Percentiles rank a stretch among this genome's conserved stretches.
These are phyloP conservation scores for Gadus chalcogrammus DNA, from an alignment of 2,113 vertebrate species.

Conservation along the genomic window DNA sequence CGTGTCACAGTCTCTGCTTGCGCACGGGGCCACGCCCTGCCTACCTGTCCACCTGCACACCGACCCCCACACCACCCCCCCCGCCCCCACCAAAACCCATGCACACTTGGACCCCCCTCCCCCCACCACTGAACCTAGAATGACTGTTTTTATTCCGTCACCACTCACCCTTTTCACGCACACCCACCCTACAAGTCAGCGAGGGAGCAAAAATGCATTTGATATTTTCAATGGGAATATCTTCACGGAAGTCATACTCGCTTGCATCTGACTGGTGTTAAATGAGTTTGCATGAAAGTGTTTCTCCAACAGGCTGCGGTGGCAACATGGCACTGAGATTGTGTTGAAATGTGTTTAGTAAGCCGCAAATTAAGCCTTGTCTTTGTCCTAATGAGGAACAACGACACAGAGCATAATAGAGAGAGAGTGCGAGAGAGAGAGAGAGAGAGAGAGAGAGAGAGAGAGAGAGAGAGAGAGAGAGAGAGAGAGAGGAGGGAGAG, in stretches of 20 bases:
- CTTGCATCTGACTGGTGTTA: too few species aligned
- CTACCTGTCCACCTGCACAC: conserved; percentile 66
- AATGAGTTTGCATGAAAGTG: neutral
- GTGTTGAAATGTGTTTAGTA: neutral
- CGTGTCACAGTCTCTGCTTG: conserved; percentile 74
- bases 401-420: neutral
- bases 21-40: conserved; percentile 74
- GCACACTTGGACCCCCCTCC: too few species aligned
- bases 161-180: too few species aligned
- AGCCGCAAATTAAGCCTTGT: neutral
- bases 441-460: neutral
- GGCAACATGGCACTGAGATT: too few species aligned
- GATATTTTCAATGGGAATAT: too few species aligned
- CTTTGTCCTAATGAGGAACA: conserved; percentile 1
- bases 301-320: neutral
- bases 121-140: too few species aligned
- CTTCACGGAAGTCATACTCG: too few species aligned
- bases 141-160: too few species aligned
- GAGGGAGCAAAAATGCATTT: too few species aligned
- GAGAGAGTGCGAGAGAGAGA: neutral
- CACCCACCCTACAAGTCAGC: too few species aligned
- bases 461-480: too few species aligned
- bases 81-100: neutral
- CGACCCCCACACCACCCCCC: neutral
- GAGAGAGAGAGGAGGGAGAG: neutral